Evolutionary conservation across 2,888 invertebrate genomes (phyloP), one percentile per base, ranked within the genome.

Genomic region (Oasisia sp.): DNA sequence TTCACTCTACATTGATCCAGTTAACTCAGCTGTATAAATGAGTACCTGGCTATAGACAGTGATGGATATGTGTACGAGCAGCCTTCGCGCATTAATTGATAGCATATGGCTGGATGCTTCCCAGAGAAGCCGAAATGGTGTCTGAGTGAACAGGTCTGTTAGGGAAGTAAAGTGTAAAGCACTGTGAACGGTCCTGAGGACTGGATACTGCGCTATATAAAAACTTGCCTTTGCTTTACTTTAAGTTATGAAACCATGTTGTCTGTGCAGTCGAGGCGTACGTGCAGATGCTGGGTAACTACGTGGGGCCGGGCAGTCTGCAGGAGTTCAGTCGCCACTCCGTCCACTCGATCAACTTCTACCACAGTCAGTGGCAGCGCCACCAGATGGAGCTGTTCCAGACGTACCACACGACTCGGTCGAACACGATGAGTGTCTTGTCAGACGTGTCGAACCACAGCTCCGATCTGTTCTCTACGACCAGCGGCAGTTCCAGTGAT

Each of bases 261-360:
- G 27, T 89, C 32, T 91, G 27, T 92, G 1, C 94, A 94, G 94
- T 94, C 27, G 93, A 93, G 32, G 92, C 92, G 8, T 94, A 94
- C 92, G 93, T 94, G 93, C 92, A 93, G 91, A 93, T 94, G 45
- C 91, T 94, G 12, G 93, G 93, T 7, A 45, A 93, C 74, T 92
- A 90, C 45, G 27, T 92, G n/a, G 38, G 32, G n/a, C 92, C 92
- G 11, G 32, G 38, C 56, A 74, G 74, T 19, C 38, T 90, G 12
- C 97, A 97, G 92, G 98, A 98, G 95, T 98, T 98, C 96, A 97
- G 98, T 96, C 97, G 98, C 91, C 98, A 98, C 96, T 98, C 99
- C 5, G 97, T 98, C 95, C 98, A 98, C 96, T 97, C 98, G 8
- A 98, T 97, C 96, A 97, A 97, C 94, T 96, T 97, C 92, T 97